Evolutionary conservation across 2,797 vertebrate species (phyloP).

Genomic region (Platalea minor): DNA sequence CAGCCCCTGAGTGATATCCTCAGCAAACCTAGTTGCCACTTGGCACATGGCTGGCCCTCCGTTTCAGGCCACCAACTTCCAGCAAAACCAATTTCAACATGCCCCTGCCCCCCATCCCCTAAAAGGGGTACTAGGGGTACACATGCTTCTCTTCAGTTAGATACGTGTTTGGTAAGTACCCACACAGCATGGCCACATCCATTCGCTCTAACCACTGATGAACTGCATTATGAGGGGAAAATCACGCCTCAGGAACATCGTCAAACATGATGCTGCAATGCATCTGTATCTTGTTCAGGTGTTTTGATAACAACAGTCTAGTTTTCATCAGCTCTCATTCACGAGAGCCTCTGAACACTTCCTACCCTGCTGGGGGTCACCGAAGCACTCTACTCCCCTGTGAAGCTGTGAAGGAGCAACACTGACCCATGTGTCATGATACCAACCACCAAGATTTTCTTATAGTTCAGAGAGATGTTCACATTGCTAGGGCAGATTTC

Average conservation of each 20-base stretch:
- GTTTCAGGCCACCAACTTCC: background rate
- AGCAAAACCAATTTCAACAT: background rate
- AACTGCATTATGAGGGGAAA: background rate
- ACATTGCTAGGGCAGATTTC: background rate
- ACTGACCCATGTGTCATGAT: background rate
- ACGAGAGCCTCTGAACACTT: background rate
- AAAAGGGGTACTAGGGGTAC: background rate
- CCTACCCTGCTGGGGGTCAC: background rate
- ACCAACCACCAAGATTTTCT: background rate
- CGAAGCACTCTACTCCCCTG: background rate
- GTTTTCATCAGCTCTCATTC: background rate
- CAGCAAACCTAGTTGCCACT: background rate
- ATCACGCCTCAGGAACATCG: background rate
- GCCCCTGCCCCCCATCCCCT: background rate
- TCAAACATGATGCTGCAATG: background rate
- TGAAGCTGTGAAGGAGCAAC: background rate
- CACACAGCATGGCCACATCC: background rate
- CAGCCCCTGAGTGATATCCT: background rate
- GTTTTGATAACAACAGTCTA: background rate
- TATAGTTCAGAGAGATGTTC: background rate
- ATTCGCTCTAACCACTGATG: background rate
- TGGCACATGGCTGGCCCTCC: background rate
- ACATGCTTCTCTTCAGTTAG: background rate
- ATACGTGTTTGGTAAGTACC: fast-evolving
- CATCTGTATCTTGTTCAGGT: background rate